Conservation (phyloP, 2,888 invertebrate species). For the Microctonus hyperodae region DNA sequence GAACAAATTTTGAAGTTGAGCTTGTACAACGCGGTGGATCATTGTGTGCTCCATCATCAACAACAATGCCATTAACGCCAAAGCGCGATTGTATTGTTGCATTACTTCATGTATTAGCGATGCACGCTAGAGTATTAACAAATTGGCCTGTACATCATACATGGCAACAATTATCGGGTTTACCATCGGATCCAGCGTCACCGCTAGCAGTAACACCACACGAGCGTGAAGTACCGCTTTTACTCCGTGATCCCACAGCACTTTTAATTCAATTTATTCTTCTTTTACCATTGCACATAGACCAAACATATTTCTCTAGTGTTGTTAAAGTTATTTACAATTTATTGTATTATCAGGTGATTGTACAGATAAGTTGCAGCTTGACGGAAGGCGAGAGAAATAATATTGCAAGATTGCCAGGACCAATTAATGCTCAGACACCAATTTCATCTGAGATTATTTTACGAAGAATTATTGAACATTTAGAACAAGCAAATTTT, state of each 20-base stretch:
- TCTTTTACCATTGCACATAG: slow-evolving; percentile 83
- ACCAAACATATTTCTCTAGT: slow-evolving; percentile 87
- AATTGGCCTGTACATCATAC: slow-evolving; percentile 70
- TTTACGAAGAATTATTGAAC: slow-evolving; percentile 50
- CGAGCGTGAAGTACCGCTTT: slow-evolving; percentile 77
- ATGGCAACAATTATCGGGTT: slow-evolving; percentile 68
- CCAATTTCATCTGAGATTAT: slow-evolving; percentile 49
- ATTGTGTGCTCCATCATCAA: slow-evolving; percentile 66
- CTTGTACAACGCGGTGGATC: slow-evolving; percentile 88
- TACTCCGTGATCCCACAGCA: slow-evolving; percentile 86
- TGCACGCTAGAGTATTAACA: slow-evolving; percentile 79
- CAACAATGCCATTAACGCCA: slow-evolving; percentile 70
- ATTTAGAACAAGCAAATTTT: slow-evolving; percentile 51
- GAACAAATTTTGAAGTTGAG: slow-evolving; percentile 93
- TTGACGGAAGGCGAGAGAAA: slow-evolving; percentile 71
- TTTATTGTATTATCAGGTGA: slow-evolving; percentile 87
- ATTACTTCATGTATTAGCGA: slow-evolving; percentile 84
- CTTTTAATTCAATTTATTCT: slow-evolving; percentile 87
- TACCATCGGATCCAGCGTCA: slow-evolving; percentile 54
- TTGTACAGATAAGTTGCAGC: slow-evolving; percentile 78
- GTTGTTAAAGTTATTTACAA: slow-evolving; percentile 89
- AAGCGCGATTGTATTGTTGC: slow-evolving; percentile 86
- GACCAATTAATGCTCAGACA: slow-evolving; percentile 30
- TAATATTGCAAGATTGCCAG: slow-evolving; percentile 35
- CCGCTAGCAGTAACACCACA: slow-evolving; percentile 60